A percentile compares a stretch with the other conserved stretches of the same genome.
phyloP scores from a whole-genome alignment of 2,888 invertebrate genomes.

The Drosophila diplacantha region DNA sequence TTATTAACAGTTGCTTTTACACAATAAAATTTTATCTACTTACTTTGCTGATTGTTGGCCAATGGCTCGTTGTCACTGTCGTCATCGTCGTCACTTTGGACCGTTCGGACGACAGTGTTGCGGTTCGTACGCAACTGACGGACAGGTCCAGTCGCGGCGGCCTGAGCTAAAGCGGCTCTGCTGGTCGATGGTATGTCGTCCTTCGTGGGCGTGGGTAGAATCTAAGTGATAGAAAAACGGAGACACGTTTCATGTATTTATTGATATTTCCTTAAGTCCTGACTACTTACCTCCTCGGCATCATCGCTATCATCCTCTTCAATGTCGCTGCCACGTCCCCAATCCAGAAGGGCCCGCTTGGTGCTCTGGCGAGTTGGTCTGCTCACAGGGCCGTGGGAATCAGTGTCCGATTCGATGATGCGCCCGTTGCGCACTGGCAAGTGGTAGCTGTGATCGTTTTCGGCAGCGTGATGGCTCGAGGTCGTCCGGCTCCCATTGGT shows the following conservation, averaged over 20 bases:
- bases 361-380: conserved; percentile 75
- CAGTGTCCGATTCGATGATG: conserved; percentile 74
- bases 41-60: conserved; percentile 73
- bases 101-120: conserved; percentile 66
- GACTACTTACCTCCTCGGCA: conserved; percentile 60
- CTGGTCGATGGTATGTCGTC: conserved; percentile 68
- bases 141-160: conserved; percentile 24
- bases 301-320: conserved; percentile 73
- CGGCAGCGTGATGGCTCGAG: conserved; percentile 62
- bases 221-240: conserved; percentile 45
- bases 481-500: conserved; percentile 48
- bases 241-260: no score
- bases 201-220: conserved; percentile 74
- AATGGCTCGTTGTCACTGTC: conserved; percentile 76
- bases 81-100: conserved; percentile 66
- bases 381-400: conserved; percentile 70
- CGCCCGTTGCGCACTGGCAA: conserved; percentile 72
- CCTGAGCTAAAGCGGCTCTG: conserved; percentile 60
- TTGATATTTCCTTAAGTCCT: no score
- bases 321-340: conserved; percentile 75
- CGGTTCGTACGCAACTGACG: conserved; percentile 77
- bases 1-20: not conserved
- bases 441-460: conserved; percentile 78
- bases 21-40: conserved; percentile 9
- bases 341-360: conserved; percentile 74